phyloP scores from a whole-genome alignment of 2,113 vertebrate species.

The Rhinoptilus africanus region DNA sequence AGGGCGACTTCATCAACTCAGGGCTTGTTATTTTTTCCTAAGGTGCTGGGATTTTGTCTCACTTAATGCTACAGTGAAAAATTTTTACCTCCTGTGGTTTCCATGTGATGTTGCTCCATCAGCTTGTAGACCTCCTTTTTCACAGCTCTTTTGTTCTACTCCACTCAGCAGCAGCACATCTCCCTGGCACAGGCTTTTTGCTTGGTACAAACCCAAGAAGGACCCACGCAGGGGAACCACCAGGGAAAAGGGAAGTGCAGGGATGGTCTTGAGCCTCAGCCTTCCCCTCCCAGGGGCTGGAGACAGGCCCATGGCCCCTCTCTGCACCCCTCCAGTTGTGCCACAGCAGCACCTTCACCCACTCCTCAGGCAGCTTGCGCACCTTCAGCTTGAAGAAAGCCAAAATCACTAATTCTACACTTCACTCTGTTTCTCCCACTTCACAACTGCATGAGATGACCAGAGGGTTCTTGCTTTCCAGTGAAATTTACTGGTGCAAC shows the following conservation, averaged over 20 bases:
- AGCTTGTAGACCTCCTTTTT: not conserved
- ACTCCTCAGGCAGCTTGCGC: not conserved
- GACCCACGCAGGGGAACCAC: not conserved
- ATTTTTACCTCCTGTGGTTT: not conserved
- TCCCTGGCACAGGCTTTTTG: not conserved
- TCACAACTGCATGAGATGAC: not conserved
- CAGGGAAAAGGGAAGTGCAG: not conserved
- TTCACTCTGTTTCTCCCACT: not conserved
- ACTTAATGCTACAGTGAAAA: not conserved
- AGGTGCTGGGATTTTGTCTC: not conserved
- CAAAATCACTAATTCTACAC: not conserved
- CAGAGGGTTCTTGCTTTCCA: not conserved
- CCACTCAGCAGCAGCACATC: not conserved
- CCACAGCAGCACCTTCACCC: not conserved
- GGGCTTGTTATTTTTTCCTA: not conserved
- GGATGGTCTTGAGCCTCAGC: not conserved
- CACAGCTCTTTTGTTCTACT: not conserved
- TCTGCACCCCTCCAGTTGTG: not conserved
- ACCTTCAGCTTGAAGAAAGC: not conserved
- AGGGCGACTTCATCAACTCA: rapidly evolving
- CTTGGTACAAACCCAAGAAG: not conserved
- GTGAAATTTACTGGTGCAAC: not conserved
- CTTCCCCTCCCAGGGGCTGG: not conserved
- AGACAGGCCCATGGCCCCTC: not conserved
- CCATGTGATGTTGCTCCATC: not conserved